Conservation (phyloP, 1,140 invertebrate genomes). For the Drosophila kepulauana region DNA sequence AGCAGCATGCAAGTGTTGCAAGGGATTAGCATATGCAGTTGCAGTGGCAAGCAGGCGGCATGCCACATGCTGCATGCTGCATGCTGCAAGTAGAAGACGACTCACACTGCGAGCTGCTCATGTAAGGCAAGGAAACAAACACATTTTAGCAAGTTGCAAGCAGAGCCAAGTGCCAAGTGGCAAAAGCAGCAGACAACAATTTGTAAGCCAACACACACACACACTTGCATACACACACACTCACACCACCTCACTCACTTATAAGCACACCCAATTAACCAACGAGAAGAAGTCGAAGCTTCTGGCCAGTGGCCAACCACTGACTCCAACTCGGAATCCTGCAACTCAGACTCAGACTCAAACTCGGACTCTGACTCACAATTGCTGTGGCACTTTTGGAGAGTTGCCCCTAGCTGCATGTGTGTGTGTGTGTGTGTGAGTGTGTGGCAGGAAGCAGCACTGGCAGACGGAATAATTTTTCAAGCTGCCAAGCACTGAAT, state of each 20-base stretch:
- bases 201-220: conserved; percentile 49
- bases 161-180: conserved; percentile 1
- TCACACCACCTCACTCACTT: conserved; percentile 1
- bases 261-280: conserved; percentile 50
- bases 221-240: background rate
- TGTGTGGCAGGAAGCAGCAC: conserved; percentile 5
- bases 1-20: conserved; percentile 5
- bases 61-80: conserved; percentile 6
- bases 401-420: background rate
- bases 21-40: conserved; percentile 31
- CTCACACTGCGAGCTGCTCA: conserved; percentile 1
- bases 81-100: conserved; percentile 47
- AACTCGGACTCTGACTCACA: background rate
- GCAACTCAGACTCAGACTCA: background rate
- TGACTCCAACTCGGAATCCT: conserved; percentile 11
- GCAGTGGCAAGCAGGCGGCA: conserved; percentile 18
- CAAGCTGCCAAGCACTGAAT: conserved; percentile 60
- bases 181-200: conserved; percentile 45
- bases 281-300: conserved; percentile 18
- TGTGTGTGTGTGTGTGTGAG: background rate
- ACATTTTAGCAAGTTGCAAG: conserved; percentile 28
- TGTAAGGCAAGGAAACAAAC: conserved; percentile 36
- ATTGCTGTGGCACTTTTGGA: conserved; percentile 23
- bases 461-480: conserved; percentile 61
- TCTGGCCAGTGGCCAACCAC: conserved; percentile 26